These are phyloP conservation scores for Asbolus verrucosus DNA, from an alignment of 1,140 invertebrate genomes.

Conservation along the genomic window DNA sequence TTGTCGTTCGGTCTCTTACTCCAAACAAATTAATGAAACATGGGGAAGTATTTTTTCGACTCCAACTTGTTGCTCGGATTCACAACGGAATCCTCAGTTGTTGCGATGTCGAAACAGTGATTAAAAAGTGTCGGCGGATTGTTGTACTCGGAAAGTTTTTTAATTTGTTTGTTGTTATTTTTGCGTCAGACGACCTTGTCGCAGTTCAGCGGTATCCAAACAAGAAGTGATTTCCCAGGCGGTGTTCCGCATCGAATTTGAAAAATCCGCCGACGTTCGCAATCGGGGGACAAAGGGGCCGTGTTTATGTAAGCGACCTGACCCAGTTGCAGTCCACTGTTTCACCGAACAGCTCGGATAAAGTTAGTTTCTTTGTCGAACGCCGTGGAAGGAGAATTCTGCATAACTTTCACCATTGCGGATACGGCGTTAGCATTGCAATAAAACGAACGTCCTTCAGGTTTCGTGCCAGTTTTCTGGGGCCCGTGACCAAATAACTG, in stretches of 20 bases:
- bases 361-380: conserved; percentile 19
- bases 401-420: conserved; percentile 32
- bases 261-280: background rate
- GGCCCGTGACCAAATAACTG: conserved; percentile 7
- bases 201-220: too few relatives aligned
- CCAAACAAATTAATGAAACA: too few relatives aligned
- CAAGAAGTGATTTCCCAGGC: background rate
- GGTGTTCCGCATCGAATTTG: background rate
- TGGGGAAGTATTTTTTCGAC: background rate
- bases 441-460: conserved; percentile 38
- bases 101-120: too few relatives aligned
- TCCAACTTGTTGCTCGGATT: background rate
- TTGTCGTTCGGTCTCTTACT: background rate
- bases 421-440: conserved; percentile 25
- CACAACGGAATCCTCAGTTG: too few relatives aligned
- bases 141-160: too few relatives aligned
- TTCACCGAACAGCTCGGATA: background rate
- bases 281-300: background rate
- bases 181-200: too few relatives aligned
- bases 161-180: too few relatives aligned
- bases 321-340: conserved; percentile 20
- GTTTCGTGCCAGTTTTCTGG: conserved; percentile 28
- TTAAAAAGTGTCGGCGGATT: too few relatives aligned
- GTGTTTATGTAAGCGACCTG: conserved; percentile 21
- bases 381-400: conserved; percentile 10